Evolutionary conservation across 2,113 vertebrate genomes (phyloP), one percentile per base, ranked within the genome.

Genomic region (Centropus bengalensis): DNA sequence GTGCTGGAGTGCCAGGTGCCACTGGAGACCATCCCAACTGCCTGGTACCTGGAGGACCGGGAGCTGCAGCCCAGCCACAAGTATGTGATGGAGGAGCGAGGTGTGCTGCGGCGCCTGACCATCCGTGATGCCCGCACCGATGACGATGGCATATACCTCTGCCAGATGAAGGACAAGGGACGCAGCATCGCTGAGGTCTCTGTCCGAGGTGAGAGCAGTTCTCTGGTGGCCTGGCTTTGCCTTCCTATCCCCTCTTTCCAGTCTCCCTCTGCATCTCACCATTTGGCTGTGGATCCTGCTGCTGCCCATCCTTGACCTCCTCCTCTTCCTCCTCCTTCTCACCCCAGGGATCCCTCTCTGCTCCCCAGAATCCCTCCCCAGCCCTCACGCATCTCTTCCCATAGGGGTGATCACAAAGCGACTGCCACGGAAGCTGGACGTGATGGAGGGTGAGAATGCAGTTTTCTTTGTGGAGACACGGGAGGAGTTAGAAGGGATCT

Each of bases 1-100:
- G 97, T 99, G 92, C 97, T 99, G 51, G 99, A 99, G 96, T 99
- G 99, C 94, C 99, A 99, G 96, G 99, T 99, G 36, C 99, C 99
- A 1, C 97, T 99, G 90, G 98, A 99, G 90, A 98, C 98, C 38
- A 99, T 99, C 64, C 98, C 98, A 68, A 99, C 99, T 1, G 97
- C 98, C 49, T 99, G 99, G 99, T 99, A 99, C 97, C 98, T 99
- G 47, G 99, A 99, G 97, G 99, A 99, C 95, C 98, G 98, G 68
- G 97, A 99, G 81, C 97, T 99, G 88, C 98, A 99, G 95, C 99
- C 99, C 91, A 99, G 99, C 85, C 98, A 98, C 95, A 99, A 99
- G 95, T 99, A 99, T 5, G 98, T 98, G 84, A 99, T 99, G 98
- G 99, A 99, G 58, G 98, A 99, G 96, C 98, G 97, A 94, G 99